Evolutionary conservation across 2,113 vertebrate species (phyloP).

Genomic region (Coryphaenoides rupestris): DNA sequence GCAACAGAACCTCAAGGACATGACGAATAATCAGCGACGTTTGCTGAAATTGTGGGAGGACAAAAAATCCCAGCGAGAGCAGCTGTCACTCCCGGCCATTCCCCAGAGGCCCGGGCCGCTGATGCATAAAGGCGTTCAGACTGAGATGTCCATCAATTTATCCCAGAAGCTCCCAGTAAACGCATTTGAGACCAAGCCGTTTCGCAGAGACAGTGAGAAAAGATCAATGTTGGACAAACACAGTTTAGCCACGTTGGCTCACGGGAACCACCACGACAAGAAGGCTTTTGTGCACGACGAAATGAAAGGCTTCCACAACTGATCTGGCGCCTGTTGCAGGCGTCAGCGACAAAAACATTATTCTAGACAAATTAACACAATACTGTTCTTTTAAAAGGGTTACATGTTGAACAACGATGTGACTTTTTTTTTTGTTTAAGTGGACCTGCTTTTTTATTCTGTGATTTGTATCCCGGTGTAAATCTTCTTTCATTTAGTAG

Average conservation of each 20-base stretch:
- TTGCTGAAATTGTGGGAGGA: slow-evolving; percentile 76
- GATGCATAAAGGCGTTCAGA: slow-evolving; percentile 65
- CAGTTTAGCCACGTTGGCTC: slow-evolving; percentile 50
- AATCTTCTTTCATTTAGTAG: neutral
- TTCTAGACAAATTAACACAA: too few species aligned
- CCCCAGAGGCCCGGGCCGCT: slow-evolving; percentile 42
- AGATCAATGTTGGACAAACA: slow-evolving; percentile 57
- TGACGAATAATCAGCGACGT: slow-evolving; percentile 74
- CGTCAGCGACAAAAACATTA: too few species aligned
- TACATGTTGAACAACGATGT: too few species aligned
- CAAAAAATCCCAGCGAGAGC: slow-evolving; percentile 68
- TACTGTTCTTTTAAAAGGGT: too few species aligned
- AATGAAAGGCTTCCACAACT: slow-evolving; percentile 46
- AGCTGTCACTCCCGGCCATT: slow-evolving; percentile 64
- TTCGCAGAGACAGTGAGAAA: slow-evolving; percentile 50
- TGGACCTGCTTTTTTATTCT: neutral
- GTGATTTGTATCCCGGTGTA: neutral
- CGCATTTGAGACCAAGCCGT: slow-evolving; percentile 58
- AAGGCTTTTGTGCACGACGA: slow-evolving; percentile 55
- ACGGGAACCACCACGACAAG: slow-evolving; percentile 48
- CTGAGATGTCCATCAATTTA: slow-evolving; percentile 70
- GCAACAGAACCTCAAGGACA: slow-evolving; percentile 74
- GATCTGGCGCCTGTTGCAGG: neutral
- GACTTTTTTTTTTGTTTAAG: neutral
- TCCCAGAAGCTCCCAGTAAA: slow-evolving; percentile 67